Conservation (phyloP, 2,888 invertebrate genomes). For the Eurytoma adleriae region DNA sequence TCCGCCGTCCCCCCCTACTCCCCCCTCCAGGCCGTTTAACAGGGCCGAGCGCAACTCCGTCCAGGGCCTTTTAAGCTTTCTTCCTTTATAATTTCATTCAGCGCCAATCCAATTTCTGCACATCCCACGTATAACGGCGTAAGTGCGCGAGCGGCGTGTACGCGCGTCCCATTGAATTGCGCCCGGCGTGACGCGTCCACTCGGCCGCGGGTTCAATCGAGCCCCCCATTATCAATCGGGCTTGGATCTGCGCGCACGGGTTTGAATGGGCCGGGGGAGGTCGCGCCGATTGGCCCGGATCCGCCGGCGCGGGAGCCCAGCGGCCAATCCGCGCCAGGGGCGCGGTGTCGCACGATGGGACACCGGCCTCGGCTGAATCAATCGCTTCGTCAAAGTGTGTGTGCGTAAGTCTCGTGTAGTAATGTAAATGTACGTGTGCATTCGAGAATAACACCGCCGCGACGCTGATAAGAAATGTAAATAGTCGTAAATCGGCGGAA, state of each 20-base stretch:
- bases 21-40: too few species aligned
- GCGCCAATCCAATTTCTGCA: constrained; percentile 39
- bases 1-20: neutral
- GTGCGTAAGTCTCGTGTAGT: too few species aligned
- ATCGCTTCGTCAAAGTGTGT: neutral
- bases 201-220: constrained; percentile 30
- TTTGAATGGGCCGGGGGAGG: constrained; percentile 31
- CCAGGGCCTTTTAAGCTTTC: neutral
- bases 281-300: constrained; percentile 3
- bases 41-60: neutral
- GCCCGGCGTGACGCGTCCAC: neutral
- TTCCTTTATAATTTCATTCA: constrained; percentile 49
- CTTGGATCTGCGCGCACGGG: neutral
- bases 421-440: too few species aligned
- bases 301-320: neutral
- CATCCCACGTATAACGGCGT: neutral
- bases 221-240: constrained; percentile 26
- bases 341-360: constrained; percentile 29
- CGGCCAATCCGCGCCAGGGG: constrained; percentile 14
- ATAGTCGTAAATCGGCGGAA: neutral
- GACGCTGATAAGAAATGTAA: constrained; percentile 3
- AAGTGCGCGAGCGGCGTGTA: neutral
- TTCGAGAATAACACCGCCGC: too few species aligned
- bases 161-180: neutral
- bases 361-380: neutral